A percentile compares a stretch with the other conserved stretches of the same genome.
Conservation (phyloP, 2,888 invertebrate genomes). For the Bombyx huttoni region DNA sequence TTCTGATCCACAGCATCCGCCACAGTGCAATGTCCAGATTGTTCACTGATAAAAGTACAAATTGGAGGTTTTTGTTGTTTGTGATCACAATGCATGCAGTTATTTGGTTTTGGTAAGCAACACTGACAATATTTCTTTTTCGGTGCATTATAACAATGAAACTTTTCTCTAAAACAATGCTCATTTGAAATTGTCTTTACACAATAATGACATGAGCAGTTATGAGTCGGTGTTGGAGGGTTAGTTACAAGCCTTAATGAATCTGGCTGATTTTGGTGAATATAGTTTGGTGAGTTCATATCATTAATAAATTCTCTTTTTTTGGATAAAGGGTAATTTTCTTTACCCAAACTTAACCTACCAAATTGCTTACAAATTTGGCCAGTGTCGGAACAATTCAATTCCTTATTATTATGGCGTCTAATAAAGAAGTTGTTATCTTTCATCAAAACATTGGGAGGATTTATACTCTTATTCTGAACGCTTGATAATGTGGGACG, state of each 20-base stretch:
- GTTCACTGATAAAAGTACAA: slow-evolving; percentile 3
- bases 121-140: slow-evolving; percentile 12
- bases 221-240: slow-evolving; percentile 6
- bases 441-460: slow-evolving; percentile 28
- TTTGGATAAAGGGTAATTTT: slow-evolving; percentile 31
- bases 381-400: slow-evolving; percentile 16
- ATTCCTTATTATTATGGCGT: slow-evolving; percentile 35
- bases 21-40: neutral
- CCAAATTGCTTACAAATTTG: slow-evolving; percentile 27
- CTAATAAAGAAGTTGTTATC: slow-evolving; percentile 49
- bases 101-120: slow-evolving; percentile 18
- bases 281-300: slow-evolving; percentile 2
- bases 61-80: slow-evolving; percentile 1
- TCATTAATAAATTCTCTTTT: slow-evolving; percentile 31
- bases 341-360: slow-evolving; percentile 33
- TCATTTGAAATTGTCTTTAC: slow-evolving; percentile 13
- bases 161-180: slow-evolving; percentile 3
- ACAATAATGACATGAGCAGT: slow-evolving; percentile 46
- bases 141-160: slow-evolving; percentile 12
- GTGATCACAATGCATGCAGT: slow-evolving; percentile 9
- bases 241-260: neutral
- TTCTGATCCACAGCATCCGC: slow-evolving; percentile 46
- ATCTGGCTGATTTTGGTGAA: neutral
- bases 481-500: slow-evolving; percentile 19
- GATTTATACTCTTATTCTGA: slow-evolving; percentile 20